These are phyloP conservation scores for Corythucha ciliata DNA, from an alignment of 2,888 invertebrate species.

Conservation along the genomic window DNA sequence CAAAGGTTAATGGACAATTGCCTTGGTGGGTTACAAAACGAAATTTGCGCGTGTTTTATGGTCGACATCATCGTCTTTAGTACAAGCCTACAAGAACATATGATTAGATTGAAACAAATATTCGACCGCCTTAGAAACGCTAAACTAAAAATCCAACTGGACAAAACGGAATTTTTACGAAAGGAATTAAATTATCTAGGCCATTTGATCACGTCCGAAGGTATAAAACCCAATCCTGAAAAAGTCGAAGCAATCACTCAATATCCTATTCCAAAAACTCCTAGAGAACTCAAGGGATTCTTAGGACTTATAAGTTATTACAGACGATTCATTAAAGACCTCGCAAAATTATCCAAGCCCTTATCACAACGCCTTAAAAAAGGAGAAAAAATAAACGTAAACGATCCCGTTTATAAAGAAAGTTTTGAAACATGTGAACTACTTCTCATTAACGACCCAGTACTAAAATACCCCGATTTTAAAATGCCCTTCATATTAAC, in stretches of 20 bases:
- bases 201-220: background rate
- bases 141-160: background rate
- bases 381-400: background rate
- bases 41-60: no score
- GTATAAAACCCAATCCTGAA: slow-evolving; percentile 6
- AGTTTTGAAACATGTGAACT: background rate
- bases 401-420: background rate
- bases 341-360: background rate
- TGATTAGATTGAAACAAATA: no score
- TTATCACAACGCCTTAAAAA: background rate
- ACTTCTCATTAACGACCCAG: background rate
- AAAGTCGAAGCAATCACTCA: slow-evolving; percentile 6
- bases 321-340: slow-evolving; percentile 4
- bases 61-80: no score
- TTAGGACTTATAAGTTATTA: slow-evolving; percentile 11
- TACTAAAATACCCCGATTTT: slow-evolving; percentile 3
- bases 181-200: slow-evolving; percentile 1
- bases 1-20: no score
- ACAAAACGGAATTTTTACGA: slow-evolving; percentile 1
- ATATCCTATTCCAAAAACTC: slow-evolving; percentile 10
- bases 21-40: no score
- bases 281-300: slow-evolving; percentile 9
- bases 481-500: background rate
- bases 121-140: no score
- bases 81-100: no score